phyloP scores from a whole-genome alignment of 2,888 invertebrate species.

The Nasonia oneida region DNA sequence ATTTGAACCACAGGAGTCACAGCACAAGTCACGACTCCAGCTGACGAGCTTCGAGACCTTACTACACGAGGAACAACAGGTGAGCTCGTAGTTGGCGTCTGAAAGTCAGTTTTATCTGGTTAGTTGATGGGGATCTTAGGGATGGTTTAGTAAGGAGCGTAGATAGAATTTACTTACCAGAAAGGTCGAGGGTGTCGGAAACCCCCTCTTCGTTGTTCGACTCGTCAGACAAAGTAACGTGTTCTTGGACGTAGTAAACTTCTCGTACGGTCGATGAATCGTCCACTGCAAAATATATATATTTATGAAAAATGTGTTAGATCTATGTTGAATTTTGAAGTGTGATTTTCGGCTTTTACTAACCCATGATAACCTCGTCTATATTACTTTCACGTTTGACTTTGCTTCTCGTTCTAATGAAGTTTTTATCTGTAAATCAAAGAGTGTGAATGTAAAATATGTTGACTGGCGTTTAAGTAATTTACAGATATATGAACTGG shows the following conservation, averaged over 20 bases:
- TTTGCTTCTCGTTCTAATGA: neutral
- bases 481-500: neutral
- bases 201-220: conserved; percentile 1
- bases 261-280: conserved; percentile 31
- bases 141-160: neutral
- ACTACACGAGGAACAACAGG: conserved; percentile 30
- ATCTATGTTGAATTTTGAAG: neutral
- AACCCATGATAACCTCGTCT: conserved; percentile 42
- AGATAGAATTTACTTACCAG: conserved; percentile 25
- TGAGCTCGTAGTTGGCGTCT: conserved; percentile 30
- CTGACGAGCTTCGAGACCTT: neutral
- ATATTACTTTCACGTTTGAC: neutral
- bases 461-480: neutral
- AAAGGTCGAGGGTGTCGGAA: conserved; percentile 10
- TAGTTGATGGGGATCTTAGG: neutral
- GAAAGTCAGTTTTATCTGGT: neutral
- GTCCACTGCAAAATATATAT: conserved; percentile 29
- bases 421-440: conserved; percentile 36
- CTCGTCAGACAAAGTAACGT: neutral
- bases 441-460: neutral
- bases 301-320: neutral
- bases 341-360: neutral
- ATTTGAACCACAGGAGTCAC: conserved; percentile 40
- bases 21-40: neutral
- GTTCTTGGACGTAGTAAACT: conserved; percentile 46